These are phyloP conservation scores for Mirza zaza DNA, from an alignment of 2,113 vertebrate genomes.

Conservation along the genomic window DNA sequence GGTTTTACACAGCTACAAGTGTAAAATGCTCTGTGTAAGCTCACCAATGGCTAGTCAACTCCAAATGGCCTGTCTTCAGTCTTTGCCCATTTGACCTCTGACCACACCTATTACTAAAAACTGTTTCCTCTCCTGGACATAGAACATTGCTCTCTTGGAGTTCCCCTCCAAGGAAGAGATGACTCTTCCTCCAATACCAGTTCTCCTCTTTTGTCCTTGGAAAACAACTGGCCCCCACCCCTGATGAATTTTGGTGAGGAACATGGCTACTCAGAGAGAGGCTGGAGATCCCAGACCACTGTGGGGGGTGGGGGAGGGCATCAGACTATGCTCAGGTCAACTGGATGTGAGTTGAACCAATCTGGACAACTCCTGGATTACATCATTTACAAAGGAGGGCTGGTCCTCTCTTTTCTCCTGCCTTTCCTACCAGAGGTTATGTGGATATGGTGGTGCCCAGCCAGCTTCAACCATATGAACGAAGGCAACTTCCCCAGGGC, in stretches of 20 bases:
- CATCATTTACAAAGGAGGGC: slow-evolving; percentile 12
- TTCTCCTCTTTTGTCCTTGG: not conserved
- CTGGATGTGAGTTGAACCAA: not conserved
- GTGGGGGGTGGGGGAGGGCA: not conserved
- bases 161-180: not conserved
- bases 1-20: too few species aligned
- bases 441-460: not conserved
- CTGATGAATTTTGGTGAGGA: not conserved
- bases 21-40: not conserved
- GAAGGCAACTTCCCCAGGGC: not conserved
- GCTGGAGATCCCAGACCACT: not conserved
- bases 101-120: slow-evolving; percentile 58
- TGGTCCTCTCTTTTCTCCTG: not conserved
- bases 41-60: not conserved
- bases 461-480: not conserved
- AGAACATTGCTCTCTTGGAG: not conserved
- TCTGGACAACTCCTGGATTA: slow-evolving; percentile 46
- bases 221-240: not conserved
- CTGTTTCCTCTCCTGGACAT: not conserved
- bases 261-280: not conserved
- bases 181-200: not conserved
- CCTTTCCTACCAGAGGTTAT: not conserved
- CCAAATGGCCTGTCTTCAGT: not conserved
- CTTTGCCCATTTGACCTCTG: not conserved
- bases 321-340: not conserved